phyloP scores from a whole-genome alignment of 2,113 vertebrate species.

The Dicerorhinus sumatrensis region DNA sequence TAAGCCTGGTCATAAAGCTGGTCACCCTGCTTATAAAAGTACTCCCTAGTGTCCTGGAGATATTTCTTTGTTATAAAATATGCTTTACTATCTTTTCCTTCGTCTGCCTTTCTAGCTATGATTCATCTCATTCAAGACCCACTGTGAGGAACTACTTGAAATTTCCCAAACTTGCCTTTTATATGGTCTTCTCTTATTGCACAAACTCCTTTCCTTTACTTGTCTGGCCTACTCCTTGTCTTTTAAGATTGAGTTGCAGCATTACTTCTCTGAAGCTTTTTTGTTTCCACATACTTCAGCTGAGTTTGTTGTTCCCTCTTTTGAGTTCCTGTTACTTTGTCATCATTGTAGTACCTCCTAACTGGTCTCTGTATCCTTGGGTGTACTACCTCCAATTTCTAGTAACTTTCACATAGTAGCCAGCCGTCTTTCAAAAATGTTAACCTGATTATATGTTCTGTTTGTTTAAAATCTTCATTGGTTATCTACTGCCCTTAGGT shows the following conservation, averaged over 20 bases:
- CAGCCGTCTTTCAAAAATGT: constrained; percentile 24
- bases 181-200: neutral
- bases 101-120: neutral
- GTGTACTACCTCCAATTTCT: neutral
- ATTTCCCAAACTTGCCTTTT: constrained; percentile 45
- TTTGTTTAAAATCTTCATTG: neutral
- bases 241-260: neutral
- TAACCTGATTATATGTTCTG: neutral
- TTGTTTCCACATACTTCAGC: neutral
- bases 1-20: neutral
- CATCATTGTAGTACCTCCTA: neutral
- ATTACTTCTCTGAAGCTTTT: neutral
- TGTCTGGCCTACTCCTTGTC: neutral
- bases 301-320: constrained; percentile 20
- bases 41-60: neutral
- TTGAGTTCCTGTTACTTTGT: constrained; percentile 32
- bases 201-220: neutral
- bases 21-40: neutral
- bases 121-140: neutral
- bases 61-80: constrained; percentile 23
- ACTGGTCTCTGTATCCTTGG: neutral
- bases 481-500: constrained; percentile 1
- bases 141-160: neutral
- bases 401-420: constrained; percentile 11
- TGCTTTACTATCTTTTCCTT: constrained; percentile 1